Percentiles rank a stretch among this genome's conserved stretches.
phyloP scores from a whole-genome alignment of 2,797 vertebrate genomes.

The Pipistrellus nathusii region DNA sequence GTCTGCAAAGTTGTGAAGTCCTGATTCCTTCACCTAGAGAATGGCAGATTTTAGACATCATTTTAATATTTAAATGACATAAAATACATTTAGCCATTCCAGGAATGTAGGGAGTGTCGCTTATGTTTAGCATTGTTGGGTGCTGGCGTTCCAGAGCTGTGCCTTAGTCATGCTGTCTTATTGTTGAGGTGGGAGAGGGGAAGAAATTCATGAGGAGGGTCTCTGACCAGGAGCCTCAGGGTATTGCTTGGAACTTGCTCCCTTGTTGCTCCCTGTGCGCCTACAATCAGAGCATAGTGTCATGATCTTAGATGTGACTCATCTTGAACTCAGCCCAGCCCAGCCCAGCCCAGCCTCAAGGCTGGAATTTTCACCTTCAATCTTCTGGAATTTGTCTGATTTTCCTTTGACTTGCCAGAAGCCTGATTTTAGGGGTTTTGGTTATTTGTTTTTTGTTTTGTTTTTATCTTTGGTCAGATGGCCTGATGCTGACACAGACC shows the following conservation, averaged over 20 bases:
- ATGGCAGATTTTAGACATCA: not conserved
- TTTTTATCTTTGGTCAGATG: not conserved
- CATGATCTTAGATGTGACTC: not conserved
- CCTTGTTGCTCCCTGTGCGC: not conserved
- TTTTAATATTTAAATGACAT: constrained; percentile 4
- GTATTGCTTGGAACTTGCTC: not conserved
- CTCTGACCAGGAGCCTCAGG: not conserved
- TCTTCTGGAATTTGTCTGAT: not conserved
- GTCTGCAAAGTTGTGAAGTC: constrained; percentile 5
- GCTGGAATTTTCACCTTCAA: not conserved
- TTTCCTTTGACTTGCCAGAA: not conserved
- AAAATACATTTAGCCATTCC: not conserved
- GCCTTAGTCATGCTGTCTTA: not conserved
- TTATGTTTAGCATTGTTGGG: not conserved
- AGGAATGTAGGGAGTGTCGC: not conserved
- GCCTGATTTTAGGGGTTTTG: not conserved
- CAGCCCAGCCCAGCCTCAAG: not conserved
- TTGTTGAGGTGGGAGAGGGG: fast-evolving
- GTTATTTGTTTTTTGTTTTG: not conserved
- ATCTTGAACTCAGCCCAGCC: not conserved
- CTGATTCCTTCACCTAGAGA: constrained; percentile 19
- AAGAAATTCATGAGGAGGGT: not conserved
- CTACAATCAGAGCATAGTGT: not conserved
- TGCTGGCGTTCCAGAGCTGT: not conserved
- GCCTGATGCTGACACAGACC: not conserved